These are phyloP conservation scores for Diabrotica virgifera DNA, from an alignment of 1,140 invertebrate genomes.

Conservation along the genomic window DNA sequence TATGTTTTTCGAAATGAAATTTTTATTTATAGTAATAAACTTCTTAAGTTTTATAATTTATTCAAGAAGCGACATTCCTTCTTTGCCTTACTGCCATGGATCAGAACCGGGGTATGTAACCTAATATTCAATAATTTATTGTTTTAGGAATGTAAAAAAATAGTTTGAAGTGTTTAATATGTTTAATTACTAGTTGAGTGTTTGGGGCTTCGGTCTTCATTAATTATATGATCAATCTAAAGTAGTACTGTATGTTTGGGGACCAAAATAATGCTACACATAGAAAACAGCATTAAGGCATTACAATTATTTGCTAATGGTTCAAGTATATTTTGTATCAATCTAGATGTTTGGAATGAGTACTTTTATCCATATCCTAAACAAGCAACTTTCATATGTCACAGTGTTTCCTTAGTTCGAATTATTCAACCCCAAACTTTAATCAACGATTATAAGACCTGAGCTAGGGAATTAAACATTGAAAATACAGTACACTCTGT, in stretches of 20 bases:
- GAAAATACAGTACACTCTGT: too few species aligned
- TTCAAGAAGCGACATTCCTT: slow-evolving; percentile 15
- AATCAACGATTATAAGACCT: background rate
- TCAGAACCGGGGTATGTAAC: slow-evolving; percentile 30
- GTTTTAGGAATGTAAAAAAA: background rate
- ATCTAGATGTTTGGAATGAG: too few species aligned
- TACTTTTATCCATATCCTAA: too few species aligned
- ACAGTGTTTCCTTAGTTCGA: background rate
- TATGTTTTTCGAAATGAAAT: background rate
- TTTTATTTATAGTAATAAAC: background rate
- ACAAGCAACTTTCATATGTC: too few species aligned
- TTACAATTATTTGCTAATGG: too few species aligned
- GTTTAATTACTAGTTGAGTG: background rate
- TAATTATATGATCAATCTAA: background rate
- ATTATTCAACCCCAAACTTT: background rate
- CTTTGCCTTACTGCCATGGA: slow-evolving; percentile 28
- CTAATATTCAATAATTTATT: background rate
- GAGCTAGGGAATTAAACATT: background rate
- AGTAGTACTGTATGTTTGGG: background rate
- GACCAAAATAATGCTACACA: background rate
- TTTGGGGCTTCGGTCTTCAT: background rate
- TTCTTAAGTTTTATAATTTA: background rate
- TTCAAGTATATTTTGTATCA: too few species aligned
- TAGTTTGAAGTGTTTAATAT: background rate
- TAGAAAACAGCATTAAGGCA: background rate